phyloP scores from a whole-genome alignment of 2,888 invertebrate genomes.

The Yponomeuta cagnagella region DNA sequence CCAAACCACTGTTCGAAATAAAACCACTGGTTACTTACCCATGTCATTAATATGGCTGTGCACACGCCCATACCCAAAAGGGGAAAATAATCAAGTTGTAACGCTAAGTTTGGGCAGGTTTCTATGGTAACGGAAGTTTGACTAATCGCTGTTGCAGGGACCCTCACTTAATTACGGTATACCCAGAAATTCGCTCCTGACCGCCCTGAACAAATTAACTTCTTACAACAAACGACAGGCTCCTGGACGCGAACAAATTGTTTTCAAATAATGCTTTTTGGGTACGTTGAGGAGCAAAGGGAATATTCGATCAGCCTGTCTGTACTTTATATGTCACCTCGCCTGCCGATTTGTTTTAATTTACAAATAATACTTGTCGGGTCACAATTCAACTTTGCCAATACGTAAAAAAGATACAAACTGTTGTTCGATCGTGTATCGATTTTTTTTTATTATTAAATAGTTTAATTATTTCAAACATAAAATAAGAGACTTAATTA shows the following conservation, averaged over 20 bases:
- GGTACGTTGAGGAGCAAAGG: not conserved
- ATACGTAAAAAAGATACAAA: not conserved
- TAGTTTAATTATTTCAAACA: too few species aligned
- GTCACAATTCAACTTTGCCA: too few species aligned
- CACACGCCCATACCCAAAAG: not conserved
- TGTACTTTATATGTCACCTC: too few species aligned
- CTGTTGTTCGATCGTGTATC: not conserved
- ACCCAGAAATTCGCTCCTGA: slow-evolving; percentile 6
- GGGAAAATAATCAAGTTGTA: not conserved
- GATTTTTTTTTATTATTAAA: too few species aligned
- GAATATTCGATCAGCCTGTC: not conserved
- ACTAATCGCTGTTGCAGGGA: slow-evolving; percentile 3
- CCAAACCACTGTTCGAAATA: too few species aligned
- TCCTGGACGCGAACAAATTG: not conserved
- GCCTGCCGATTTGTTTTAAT: too few species aligned
- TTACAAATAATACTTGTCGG: too few species aligned
- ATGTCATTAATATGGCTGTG: not conserved
- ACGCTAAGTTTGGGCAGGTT: not conserved
- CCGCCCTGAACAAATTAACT: slow-evolving; percentile 6
- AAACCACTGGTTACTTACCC: not conserved
- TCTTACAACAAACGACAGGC: slow-evolving; percentile 9
- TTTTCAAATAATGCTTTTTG: not conserved
- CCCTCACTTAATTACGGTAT: slow-evolving; percentile 8
- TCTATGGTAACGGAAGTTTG: not conserved
- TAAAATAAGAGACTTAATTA: too few species aligned